Evolutionary conservation across 2,797 vertebrate species (phyloP).

Genomic region (Phyllotis vaccarum): DNA sequence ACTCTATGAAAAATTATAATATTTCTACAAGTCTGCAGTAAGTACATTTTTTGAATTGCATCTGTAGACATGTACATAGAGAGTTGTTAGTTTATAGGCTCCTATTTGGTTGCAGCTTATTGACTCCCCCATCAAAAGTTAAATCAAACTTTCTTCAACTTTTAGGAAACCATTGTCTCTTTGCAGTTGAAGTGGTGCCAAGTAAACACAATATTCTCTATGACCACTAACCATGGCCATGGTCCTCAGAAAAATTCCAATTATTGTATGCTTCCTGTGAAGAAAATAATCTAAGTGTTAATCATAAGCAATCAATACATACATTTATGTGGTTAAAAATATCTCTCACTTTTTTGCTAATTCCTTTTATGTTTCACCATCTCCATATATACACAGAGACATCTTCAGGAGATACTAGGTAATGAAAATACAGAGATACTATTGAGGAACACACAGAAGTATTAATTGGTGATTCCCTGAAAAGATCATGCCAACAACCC

Average conservation of each 20-base stretch:
- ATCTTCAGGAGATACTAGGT: not conserved
- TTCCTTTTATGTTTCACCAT: not conserved
- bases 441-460: not conserved
- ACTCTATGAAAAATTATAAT: not conserved
- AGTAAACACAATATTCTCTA: not conserved
- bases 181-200: constrained; percentile 36
- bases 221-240: not conserved
- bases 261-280: not conserved
- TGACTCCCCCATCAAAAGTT: not conserved
- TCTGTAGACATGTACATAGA: not conserved
- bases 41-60: not conserved
- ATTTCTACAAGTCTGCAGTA: not conserved
- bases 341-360: constrained; percentile 17
- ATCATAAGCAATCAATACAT: constrained; percentile 7
- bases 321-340: not conserved
- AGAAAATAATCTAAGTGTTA: not conserved
- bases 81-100: not conserved
- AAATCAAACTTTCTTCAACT: constrained; percentile 30
- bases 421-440: not conserved
- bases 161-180: constrained; percentile 32
- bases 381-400: not conserved
- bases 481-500: not conserved
- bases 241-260: not conserved
- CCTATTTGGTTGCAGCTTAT: not conserved
- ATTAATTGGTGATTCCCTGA: not conserved